Base-by-base conservation (phyloP, 2,888 invertebrate genomes). In the Liopterus haemorrhoidalis region DNA sequence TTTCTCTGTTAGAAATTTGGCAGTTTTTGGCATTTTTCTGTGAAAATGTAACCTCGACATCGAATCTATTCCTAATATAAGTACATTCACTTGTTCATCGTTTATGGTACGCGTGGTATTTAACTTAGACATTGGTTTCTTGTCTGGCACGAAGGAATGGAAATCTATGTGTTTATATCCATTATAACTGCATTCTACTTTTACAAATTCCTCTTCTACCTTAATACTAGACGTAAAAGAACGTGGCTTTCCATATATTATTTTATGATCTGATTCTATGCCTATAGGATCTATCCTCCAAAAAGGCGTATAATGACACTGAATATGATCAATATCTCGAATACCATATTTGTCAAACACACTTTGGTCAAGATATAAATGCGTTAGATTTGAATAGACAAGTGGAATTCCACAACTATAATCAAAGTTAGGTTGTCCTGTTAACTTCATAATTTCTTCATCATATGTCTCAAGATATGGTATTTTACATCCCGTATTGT, bases 41-140 rank as follows among this genome's bases (percentile, higher is more conserved):
- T 82, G 75, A 54, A 88, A 82, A 64, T 87, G 87, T 50, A n/a
- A n/a, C n/a, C n/a, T n/a, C n/a, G n/a, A n/a, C n/a, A n/a, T n/a
- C n/a, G n/a, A n/a, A n/a, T n/a, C n/a, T n/a, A n/a, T n/a, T n/a
- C n/a, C n/a, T n/a, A n/a, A n/a, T n/a, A n/a, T n/a, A n/a, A n/a
- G n/a, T 85, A 68, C 50, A 87, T 74, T 0, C 89, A 89, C 15
- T 89, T 75, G 5, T 86, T 81, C 60, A 89, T 89, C 21, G 88
- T 69, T 6, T 89, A 90, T 49, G 90, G 66, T 21, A 89, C 69
- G 48, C 89, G 70, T n/a, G n/a, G n/a, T n/a, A n/a, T n/a, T n/a
- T n/a, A n/a, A n/a, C n/a, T n/a, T n/a, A n/a, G n/a, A n/a, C n/a
- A n/a, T n/a, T n/a, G n/a, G n/a, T n/a, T n/a, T n/a, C n/a, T n/a